Evolutionary conservation across 2,113 vertebrate genomes (phyloP).

Genomic region (Pluvialis apricaria): DNA sequence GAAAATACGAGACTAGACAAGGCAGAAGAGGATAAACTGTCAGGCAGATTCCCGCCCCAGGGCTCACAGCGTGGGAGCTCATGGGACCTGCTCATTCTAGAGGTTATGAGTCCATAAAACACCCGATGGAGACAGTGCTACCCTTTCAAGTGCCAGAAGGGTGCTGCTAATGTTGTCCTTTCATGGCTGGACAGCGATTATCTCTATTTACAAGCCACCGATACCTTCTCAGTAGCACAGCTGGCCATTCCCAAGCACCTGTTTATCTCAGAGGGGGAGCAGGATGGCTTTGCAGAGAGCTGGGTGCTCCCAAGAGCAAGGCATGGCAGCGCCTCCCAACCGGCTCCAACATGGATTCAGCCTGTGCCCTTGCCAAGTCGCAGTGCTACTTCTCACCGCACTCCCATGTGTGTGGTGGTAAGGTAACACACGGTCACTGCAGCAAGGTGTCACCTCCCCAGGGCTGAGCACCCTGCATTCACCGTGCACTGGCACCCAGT

Average conservation of each 20-base stretch:
- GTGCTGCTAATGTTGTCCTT: background rate
- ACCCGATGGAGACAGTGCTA: background rate
- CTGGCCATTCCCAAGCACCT: background rate
- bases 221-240: background rate
- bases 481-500: background rate
- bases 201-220: background rate
- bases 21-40: background rate
- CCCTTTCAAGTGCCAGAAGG: background rate
- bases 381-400: rapidly evolving
- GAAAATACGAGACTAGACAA: slow-evolving; percentile 34
- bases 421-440: rapidly evolving
- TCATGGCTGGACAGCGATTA: background rate
- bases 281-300: background rate
- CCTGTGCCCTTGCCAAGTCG: background rate
- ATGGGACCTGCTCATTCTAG: background rate
- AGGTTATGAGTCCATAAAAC: background rate
- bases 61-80: background rate
- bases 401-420: rapidly evolving
- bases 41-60: background rate
- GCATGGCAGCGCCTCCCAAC: rapidly evolving
- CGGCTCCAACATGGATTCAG: rapidly evolving
- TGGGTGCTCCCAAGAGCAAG: background rate
- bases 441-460: background rate
- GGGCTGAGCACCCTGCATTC: background rate
- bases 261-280: background rate